These are phyloP conservation scores for Enteromius anoplus DNA, from an alignment of 2,797 vertebrate genomes.

Conservation along the genomic window DNA sequence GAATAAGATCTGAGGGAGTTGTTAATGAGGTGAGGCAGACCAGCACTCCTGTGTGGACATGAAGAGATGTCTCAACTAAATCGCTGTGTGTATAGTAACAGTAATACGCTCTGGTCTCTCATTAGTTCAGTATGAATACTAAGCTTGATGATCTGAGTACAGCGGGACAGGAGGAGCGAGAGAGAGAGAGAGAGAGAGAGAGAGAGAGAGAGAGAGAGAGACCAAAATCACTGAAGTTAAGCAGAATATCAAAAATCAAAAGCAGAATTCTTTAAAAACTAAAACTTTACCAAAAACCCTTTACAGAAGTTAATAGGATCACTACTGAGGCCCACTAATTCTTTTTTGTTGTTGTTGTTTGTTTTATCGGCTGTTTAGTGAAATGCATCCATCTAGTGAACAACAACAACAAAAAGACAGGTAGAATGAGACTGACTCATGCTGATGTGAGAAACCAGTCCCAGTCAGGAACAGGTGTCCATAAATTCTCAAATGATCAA, in stretches of 20 bases:
- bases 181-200: background rate
- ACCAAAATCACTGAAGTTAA: background rate
- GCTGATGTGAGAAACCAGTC: background rate
- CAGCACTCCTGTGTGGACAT: slow-evolving; percentile 30
- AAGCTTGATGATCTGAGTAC: slow-evolving; percentile 23
- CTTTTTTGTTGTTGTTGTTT: too few species aligned
- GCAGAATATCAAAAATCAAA: slow-evolving; percentile 15
- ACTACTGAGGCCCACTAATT: background rate
- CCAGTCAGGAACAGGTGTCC: background rate
- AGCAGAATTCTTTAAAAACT: background rate
- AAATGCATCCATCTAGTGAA: background rate
- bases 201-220: background rate
- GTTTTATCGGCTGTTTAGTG: background rate
- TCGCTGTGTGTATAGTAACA: slow-evolving; percentile 21
- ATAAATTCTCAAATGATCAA: background rate
- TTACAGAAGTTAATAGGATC: background rate
- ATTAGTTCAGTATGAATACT: slow-evolving; percentile 18
- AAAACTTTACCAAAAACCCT: background rate
- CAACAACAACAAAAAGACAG: background rate
- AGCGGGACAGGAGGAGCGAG: too few species aligned
- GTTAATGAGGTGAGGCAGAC: slow-evolving; percentile 38
- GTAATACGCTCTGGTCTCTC: slow-evolving; percentile 31
- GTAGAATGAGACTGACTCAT: slow-evolving; percentile 5
- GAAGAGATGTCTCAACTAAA: slow-evolving; percentile 30
- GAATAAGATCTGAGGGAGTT: slow-evolving; percentile 43